phyloP scores from a whole-genome alignment of 1,140 invertebrate genomes.

The Drosophila pruinosa region DNA sequence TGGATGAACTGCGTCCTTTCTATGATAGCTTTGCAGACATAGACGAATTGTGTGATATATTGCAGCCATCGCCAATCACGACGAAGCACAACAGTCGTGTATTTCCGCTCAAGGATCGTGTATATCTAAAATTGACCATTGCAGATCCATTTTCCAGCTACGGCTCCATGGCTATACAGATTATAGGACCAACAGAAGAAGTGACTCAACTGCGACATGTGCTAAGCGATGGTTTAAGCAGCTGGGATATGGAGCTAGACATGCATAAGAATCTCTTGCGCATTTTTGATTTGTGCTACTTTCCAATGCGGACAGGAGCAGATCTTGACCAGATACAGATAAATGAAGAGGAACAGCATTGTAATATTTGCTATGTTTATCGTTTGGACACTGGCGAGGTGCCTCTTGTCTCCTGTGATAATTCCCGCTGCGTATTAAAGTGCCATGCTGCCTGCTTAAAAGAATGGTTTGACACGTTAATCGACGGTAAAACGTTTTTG shows the following conservation, averaged over 20 bases:
- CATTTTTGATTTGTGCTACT: conserved; percentile 76
- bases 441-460: conserved; percentile 73
- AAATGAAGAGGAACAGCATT: conserved; percentile 46
- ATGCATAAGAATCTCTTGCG: conserved; percentile 76
- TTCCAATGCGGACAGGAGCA: conserved; percentile 61
- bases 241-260: conserved; percentile 72
- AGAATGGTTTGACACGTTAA: conserved; percentile 75
- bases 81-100: conserved; percentile 69
- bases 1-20: conserved; percentile 69
- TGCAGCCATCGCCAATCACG: conserved; percentile 62
- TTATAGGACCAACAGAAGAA: conserved; percentile 73
- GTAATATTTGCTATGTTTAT: conserved; percentile 75
- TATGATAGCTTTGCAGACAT: conserved; percentile 71
- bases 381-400: conserved; percentile 65
- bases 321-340: conserved; percentile 14
- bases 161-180: conserved; percentile 60
- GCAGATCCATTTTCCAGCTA: conserved; percentile 62
- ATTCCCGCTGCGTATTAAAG: conserved; percentile 63
- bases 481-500: conserved; percentile 70
- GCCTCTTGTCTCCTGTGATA: conserved; percentile 78
- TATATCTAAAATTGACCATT: conserved; percentile 66
- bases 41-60: conserved; percentile 73
- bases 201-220: conserved; percentile 59
- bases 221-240: conserved; percentile 64
- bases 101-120: conserved; percentile 62